These are phyloP conservation scores for Dexiosoma caninum DNA, from an alignment of 2,888 invertebrate species.

Conservation along the genomic window DNA sequence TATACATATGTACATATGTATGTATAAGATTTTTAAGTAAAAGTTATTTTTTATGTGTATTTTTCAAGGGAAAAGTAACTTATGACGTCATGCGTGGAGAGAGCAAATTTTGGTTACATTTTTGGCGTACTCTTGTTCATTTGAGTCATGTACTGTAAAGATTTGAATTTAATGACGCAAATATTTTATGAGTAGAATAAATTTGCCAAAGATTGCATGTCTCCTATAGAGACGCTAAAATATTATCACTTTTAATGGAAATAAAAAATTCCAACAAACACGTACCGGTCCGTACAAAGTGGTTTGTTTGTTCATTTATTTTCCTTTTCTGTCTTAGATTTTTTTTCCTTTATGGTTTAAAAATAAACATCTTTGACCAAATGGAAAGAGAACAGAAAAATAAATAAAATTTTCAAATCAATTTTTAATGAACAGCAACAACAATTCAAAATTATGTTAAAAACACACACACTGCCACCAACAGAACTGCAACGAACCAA, in stretches of 20 bases:
- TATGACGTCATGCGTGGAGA: too few relatives aligned
- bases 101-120: too few relatives aligned
- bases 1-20: too few relatives aligned
- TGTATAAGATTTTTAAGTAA: too few relatives aligned
- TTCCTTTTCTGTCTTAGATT: background rate
- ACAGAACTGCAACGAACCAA: constrained; percentile 19
- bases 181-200: background rate
- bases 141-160: too few relatives aligned
- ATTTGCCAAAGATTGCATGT: background rate
- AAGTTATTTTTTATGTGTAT: too few relatives aligned
- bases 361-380: constrained; percentile 13
- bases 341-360: background rate
- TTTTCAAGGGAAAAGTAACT: too few relatives aligned
- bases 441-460: constrained; percentile 34
- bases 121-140: too few relatives aligned
- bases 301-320: background rate
- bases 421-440: constrained; percentile 52
- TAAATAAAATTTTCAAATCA: constrained; percentile 45
- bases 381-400: constrained; percentile 22
- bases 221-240: too few relatives aligned
- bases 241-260: background rate
- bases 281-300: constrained; percentile 16
- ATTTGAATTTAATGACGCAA: background rate
- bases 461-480: background rate
- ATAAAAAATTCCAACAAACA: background rate